These are phyloP conservation scores for Bombyx huttoni DNA, from an alignment of 2,888 invertebrate genomes.

Conservation along the genomic window DNA sequence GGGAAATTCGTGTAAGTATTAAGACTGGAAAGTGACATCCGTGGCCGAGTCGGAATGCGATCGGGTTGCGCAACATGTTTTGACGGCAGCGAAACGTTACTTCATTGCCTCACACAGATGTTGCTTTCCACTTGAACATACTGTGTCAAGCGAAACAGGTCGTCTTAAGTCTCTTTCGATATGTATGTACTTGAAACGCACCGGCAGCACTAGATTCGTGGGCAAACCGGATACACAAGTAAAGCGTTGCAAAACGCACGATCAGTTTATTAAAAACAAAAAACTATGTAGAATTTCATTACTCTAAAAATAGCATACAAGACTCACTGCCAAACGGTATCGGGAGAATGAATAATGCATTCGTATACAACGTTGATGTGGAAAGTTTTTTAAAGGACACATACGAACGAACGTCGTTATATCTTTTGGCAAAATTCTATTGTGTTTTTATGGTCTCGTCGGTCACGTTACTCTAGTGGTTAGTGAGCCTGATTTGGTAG, in stretches of 20 bases:
- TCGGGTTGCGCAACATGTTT: conserved; percentile 54
- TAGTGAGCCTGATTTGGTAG: too few species aligned
- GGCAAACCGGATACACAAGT: neutral
- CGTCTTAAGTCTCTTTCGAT: conserved; percentile 7
- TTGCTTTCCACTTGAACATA: conserved; percentile 13
- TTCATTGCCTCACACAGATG: conserved; percentile 30
- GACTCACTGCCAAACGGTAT: too few species aligned
- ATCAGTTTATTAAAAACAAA: neutral
- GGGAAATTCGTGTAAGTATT: conserved; percentile 16
- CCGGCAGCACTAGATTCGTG: neutral
- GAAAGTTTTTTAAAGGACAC: too few species aligned
- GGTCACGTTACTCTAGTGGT: too few species aligned
- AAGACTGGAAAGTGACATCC: conserved; percentile 26
- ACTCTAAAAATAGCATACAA: too few species aligned
- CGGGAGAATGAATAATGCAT: too few species aligned
- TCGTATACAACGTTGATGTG: too few species aligned
- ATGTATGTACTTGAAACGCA: neutral
- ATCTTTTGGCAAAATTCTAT: too few species aligned
- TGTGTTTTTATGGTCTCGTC: too few species aligned
- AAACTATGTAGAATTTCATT: neutral
- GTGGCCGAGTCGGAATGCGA: conserved; percentile 38
- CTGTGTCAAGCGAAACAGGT: conserved; percentile 13
- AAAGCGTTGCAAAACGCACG: neutral
- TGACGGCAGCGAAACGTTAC: conserved; percentile 35
- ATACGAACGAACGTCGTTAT: too few species aligned